Conservation (phyloP, 2,797 vertebrate species). For the Champsocephalus esox region DNA sequence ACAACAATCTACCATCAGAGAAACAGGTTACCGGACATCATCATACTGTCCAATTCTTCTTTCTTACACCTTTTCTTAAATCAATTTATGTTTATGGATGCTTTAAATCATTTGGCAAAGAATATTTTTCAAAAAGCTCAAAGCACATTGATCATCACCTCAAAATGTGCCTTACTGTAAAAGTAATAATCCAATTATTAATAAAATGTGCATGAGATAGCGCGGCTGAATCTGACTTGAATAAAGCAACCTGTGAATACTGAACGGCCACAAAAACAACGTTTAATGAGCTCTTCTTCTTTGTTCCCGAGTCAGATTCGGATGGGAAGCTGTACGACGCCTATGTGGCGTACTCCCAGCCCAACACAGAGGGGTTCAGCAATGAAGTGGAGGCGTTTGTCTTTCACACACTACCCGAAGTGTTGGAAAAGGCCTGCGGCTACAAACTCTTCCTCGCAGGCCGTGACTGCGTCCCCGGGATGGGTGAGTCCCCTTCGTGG, state of each 20-base stretch:
- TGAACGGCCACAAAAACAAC: neutral
- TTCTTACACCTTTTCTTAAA: no score
- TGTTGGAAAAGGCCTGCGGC: slow-evolving; percentile 90
- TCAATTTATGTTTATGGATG: no score
- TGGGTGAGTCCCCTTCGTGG: slow-evolving; percentile 82
- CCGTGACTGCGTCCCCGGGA: slow-evolving; percentile 89
- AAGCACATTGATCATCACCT: no score
- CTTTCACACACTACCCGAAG: slow-evolving; percentile 87
- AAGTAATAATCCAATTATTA: neutral
- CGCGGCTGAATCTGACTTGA: neutral
- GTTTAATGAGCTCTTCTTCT: neutral
- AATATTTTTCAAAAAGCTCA: no score
- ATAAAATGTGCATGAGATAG: neutral
- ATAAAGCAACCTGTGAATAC: neutral
- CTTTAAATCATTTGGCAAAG: no score
- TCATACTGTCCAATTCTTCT: no score
- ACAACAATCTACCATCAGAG: no score
- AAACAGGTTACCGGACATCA: no score
- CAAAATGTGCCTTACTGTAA: neutral
- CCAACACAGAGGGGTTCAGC: slow-evolving; percentile 65
- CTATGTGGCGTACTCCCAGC: slow-evolving; percentile 89
- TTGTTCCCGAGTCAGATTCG: slow-evolving; percentile 73
- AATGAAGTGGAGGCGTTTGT: slow-evolving; percentile 87
- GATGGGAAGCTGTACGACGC: slow-evolving; percentile 93
- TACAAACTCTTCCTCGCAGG: slow-evolving; percentile 92